Base-by-base conservation (phyloP, 2,888 invertebrate species). In the Taphrorychus bicolor region DNA sequence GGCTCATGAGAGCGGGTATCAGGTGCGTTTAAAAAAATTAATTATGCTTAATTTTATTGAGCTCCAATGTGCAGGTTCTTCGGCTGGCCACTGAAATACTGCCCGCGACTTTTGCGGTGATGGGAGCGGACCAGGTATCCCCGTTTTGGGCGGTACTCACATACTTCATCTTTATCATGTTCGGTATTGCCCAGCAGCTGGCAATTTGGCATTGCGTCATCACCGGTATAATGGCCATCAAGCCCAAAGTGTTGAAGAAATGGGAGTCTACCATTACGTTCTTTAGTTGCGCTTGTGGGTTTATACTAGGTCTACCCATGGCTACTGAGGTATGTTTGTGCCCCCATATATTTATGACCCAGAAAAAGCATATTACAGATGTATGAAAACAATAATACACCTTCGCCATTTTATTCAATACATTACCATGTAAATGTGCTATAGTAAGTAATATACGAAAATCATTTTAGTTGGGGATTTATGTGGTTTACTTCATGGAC, bases 151-250 rank as follows among this genome's bases (percentile, higher is more conserved):
- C 93, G 0, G 91, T 93, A 7, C 85, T 95, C 53, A 93, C 94
- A 78, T 95, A 93, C 82, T 90, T 92, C 78, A 89, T 91, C 72
- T 85, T 95, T 66, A 92, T 95, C 71, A 85, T 93, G 76, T 94
- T 96, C 78, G 95, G 95, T 0, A 87, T 96, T 66, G 93, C 93
- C 3, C 95, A 95, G 76, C 91, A 95, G 83, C 84, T 95, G 73
- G 94, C 94, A 0, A 91, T 95, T 77, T 95, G 95, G 95, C 94
- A 95, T 79, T 93, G 93, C 77, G 92, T 95, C 59, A 91, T 95
- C 69, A 91, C 93, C 17, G 93, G 94, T 2, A 87, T 95, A 57
- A 88, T 94, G 87, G 86, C 93, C 42, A 86, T 94, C 79, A 89
- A 92, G 82, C 83, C 89, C n/a, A 85, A 87, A 78, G 85, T 87